Evolutionary conservation across 2,113 vertebrate species (phyloP).

Genomic region (Ochotona curzoniae): DNA sequence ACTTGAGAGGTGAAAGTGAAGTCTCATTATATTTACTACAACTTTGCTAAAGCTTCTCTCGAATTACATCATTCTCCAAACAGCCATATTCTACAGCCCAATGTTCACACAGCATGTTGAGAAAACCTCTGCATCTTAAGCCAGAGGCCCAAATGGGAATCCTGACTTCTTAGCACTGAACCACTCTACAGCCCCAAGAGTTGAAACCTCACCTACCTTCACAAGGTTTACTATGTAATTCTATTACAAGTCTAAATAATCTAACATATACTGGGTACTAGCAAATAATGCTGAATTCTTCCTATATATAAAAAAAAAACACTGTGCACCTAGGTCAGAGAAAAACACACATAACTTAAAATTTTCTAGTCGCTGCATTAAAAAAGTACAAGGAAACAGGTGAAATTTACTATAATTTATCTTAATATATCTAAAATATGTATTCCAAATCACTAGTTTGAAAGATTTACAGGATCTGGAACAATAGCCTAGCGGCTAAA

Average conservation of each 20-base stretch:
- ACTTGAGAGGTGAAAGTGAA: not conserved
- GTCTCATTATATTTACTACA: constrained; percentile 28
- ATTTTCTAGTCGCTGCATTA: not conserved
- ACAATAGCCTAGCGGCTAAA: no score
- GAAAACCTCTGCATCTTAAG: not conserved
- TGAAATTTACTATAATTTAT: constrained; percentile 8
- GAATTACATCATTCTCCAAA: not conserved
- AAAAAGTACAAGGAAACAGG: constrained; percentile 20
- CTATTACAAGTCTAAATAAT: not conserved
- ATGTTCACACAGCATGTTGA: not conserved
- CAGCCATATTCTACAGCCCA: not conserved
- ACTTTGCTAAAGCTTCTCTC: not conserved
- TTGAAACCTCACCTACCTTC: constrained; percentile 16
- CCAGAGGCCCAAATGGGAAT: not conserved
- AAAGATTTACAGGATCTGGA: no score
- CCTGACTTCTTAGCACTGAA: constrained; percentile 24
- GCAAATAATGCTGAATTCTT: not conserved
- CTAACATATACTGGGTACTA: not conserved
- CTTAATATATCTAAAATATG: constrained; percentile 1
- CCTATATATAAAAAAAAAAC: not conserved
- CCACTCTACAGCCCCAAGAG: not conserved
- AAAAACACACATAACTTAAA: not conserved
- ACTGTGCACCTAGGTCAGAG: not conserved
- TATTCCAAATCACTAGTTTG: no score
- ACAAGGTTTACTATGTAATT: not conserved